Evolutionary conservation across 2,797 vertebrate genomes (phyloP).

Genomic region (Chelonia mydas): DNA sequence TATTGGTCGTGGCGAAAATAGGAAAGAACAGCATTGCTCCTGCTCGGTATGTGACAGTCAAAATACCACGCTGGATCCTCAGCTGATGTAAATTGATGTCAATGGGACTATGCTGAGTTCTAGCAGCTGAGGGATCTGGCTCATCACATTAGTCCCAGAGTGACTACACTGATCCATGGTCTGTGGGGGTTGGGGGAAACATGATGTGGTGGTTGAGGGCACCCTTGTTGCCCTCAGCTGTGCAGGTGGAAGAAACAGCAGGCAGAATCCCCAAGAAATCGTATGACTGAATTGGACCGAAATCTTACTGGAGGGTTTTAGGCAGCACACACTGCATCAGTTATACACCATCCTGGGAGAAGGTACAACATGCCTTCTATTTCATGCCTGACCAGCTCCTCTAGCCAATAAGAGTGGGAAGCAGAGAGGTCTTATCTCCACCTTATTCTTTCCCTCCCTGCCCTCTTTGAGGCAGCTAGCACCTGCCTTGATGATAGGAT

Average conservation of each 20-base stretch:
- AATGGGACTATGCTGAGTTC: constrained; percentile 14
- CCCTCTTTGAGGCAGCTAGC: constrained; percentile 58
- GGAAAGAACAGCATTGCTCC: constrained; percentile 32
- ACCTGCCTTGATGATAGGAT: neutral
- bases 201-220: constrained; percentile 8
- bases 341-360: constrained; percentile 58
- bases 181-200: neutral
- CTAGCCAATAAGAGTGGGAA: constrained; percentile 67
- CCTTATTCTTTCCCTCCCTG: constrained; percentile 67
- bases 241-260: constrained; percentile 56
- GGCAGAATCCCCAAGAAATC: constrained; percentile 46
- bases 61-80: constrained; percentile 11
- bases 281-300: constrained; percentile 62
- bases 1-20: constrained; percentile 59
- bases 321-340: constrained; percentile 54
- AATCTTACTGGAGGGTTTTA: constrained; percentile 57
- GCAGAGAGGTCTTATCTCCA: constrained; percentile 65
- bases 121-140: neutral
- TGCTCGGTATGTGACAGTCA: constrained; percentile 32
- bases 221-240: constrained; percentile 51
- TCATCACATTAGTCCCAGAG: neutral
- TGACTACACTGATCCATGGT: neutral
- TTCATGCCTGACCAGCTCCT: constrained; percentile 56
- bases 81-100: constrained; percentile 1
- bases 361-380: constrained; percentile 61